A percentile compares a stretch with the other conserved stretches of the same genome.
phyloP scores from a whole-genome alignment of 2,113 vertebrate genomes.

The Ginglymostoma cirratum region DNA sequence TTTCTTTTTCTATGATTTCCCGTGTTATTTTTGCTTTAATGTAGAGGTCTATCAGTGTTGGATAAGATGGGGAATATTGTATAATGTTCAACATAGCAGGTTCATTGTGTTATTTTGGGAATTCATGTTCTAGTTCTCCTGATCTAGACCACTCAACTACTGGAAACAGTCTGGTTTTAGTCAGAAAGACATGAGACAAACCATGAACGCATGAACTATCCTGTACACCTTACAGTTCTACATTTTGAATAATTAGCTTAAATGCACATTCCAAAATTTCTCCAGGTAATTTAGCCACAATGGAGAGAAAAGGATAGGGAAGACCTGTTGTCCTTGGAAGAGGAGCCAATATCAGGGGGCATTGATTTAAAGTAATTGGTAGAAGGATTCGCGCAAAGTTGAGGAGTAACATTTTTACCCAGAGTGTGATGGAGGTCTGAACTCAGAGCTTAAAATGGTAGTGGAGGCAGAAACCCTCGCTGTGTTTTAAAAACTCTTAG shows the following conservation, averaged over 20 bases:
- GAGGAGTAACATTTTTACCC: too few relatives aligned
- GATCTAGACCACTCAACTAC: neutral
- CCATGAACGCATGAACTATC: neutral
- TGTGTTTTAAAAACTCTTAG: too few relatives aligned
- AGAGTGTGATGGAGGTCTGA: too few relatives aligned
- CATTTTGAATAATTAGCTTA: neutral
- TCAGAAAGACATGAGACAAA: neutral
- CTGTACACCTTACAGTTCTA: neutral
- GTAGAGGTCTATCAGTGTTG: neutral
- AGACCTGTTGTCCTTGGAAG: too few relatives aligned
- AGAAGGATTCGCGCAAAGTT: too few relatives aligned
- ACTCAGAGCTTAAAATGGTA: too few relatives aligned
- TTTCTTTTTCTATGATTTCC: neutral
- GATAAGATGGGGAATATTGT: neutral
- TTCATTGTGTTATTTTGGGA: neutral
- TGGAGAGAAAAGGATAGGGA: too few relatives aligned
- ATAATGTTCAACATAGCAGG: neutral
- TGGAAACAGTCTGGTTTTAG: neutral
- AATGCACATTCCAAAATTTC: neutral
- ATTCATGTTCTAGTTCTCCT: neutral
- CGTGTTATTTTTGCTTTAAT: neutral
- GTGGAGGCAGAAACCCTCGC: too few relatives aligned
- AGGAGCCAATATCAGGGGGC: too few relatives aligned
- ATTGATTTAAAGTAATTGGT: too few relatives aligned
- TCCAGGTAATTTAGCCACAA: too few relatives aligned